Evolutionary conservation across 1,140 invertebrate species (phyloP).

Genomic region (Achroia grisella): DNA sequence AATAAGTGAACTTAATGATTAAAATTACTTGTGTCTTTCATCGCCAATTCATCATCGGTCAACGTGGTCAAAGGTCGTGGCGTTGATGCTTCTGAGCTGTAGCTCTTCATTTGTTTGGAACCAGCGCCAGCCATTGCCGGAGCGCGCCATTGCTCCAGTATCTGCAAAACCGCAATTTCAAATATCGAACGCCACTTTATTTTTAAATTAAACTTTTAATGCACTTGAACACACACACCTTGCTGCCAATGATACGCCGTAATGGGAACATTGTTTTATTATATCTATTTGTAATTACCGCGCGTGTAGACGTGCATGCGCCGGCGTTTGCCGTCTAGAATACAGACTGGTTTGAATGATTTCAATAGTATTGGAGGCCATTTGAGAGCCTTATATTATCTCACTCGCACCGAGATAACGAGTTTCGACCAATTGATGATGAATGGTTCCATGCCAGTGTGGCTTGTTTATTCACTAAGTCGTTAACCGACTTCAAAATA

Average conservation of each 20-base stretch:
- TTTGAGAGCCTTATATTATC: conserved; percentile 31
- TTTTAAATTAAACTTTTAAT: conserved; percentile 13
- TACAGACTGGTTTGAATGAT: conserved; percentile 34
- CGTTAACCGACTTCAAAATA: no score
- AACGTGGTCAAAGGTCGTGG: conserved; percentile 77
- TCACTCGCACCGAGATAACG: conserved; percentile 47
- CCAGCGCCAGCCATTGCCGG: conserved; percentile 27
- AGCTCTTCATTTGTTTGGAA: conserved; percentile 27
- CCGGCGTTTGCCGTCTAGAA: conserved; percentile 29
- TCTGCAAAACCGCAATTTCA: conserved; percentile 37
- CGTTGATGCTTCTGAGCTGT: conserved; percentile 41
- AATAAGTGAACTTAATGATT: neutral
- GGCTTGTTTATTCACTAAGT: conserved; percentile 1
- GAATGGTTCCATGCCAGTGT: neutral
- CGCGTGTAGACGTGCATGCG: conserved; percentile 21
- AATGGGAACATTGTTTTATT: conserved; percentile 50
- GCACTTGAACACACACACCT: conserved; percentile 42
- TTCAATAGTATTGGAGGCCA: conserved; percentile 14
- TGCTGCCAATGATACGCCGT: conserved; percentile 49
- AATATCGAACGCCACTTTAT: conserved; percentile 10
- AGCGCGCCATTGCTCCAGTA: conserved; percentile 64
- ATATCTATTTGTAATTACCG: conserved; percentile 27
- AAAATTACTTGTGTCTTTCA: conserved; percentile 84
- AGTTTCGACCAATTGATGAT: conserved; percentile 27
- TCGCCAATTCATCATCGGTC: conserved; percentile 84